Percentiles rank a stretch among this genome's conserved stretches.
Conservation (phyloP, 2,797 vertebrate species). For the Apodemus agrarius region DNA sequence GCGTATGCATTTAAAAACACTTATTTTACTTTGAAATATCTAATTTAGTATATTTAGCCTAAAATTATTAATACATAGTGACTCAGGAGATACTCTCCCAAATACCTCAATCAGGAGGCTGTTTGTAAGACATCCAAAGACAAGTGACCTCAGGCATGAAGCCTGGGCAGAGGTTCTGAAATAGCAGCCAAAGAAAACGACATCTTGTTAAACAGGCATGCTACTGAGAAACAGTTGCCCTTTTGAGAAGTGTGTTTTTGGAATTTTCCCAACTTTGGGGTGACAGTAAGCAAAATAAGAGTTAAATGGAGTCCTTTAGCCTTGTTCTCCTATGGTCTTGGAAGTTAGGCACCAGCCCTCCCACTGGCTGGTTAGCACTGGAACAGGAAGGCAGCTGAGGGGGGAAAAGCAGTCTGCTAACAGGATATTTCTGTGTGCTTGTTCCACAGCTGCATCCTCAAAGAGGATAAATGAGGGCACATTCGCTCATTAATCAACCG, state of each 20-base stretch:
- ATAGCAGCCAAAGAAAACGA: conserved; percentile 71
- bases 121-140: conserved; percentile 68
- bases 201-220: conserved; percentile 69
- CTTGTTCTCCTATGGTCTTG: conserved; percentile 40
- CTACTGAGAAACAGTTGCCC: conserved; percentile 75
- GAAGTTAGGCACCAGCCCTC: not conserved
- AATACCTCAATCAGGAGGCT: conserved; percentile 48
- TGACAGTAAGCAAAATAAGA: conserved; percentile 71
- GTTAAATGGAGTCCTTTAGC: conserved; percentile 74
- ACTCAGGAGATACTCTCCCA: conserved; percentile 48
- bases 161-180: conserved; percentile 62
- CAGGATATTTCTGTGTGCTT: conserved; percentile 12
- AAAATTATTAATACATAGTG: conserved; percentile 49
- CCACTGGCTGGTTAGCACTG: not conserved
- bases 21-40: conserved; percentile 61
- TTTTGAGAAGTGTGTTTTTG: conserved; percentile 63
- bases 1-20: conserved; percentile 35
- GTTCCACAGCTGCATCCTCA: conserved; percentile 74
- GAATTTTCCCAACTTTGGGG: conserved; percentile 51
- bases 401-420: conserved; percentile 28
- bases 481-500: conserved; percentile 63
- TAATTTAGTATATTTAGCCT: conserved; percentile 61
- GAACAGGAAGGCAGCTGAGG: conserved; percentile 43
- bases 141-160: conserved; percentile 76
- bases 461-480: conserved; percentile 66